Evolutionary conservation across 2,113 vertebrate species (phyloP).

Genomic region (Helogale parvula): DNA sequence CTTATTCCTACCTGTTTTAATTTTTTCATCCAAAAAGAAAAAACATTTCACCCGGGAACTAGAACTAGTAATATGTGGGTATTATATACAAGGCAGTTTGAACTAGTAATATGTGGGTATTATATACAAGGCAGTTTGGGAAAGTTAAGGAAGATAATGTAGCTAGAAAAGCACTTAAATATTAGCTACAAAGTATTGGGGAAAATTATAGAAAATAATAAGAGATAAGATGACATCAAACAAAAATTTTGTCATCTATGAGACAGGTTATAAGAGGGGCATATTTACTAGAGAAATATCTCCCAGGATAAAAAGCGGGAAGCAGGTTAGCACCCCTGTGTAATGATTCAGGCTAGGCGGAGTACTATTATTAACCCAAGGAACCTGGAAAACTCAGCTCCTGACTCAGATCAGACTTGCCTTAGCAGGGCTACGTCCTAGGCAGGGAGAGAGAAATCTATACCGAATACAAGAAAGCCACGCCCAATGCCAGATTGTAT

Average conservation of each 20-base stretch:
- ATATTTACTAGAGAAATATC: neutral
- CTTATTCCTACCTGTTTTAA: neutral
- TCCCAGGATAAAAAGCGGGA: neutral
- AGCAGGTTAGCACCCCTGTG: too few relatives aligned
- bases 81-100: neutral
- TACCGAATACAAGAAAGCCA: neutral
- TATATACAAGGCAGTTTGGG: neutral
- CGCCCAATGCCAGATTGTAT: fast-evolving
- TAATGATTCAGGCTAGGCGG: neutral
- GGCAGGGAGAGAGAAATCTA: neutral
- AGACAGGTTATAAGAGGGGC: neutral
- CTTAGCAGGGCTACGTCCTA: neutral
- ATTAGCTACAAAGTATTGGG: neutral
- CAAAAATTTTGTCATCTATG: neutral
- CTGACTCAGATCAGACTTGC: neutral
- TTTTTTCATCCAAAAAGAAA: neutral
- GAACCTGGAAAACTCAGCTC: neutral
- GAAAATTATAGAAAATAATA: neutral
- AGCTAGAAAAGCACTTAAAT: neutral
- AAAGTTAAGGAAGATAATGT: neutral
- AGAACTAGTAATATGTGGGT: neutral
- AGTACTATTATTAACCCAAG: neutral
- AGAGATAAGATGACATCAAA: neutral
- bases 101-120: neutral
- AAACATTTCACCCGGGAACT: neutral